Percentiles rank a stretch among this genome's conserved stretches.
Evolutionary conservation across 92 coral and sea anemone species (phyloP).

Genomic region (Epizoanthus scotinus): DNA sequence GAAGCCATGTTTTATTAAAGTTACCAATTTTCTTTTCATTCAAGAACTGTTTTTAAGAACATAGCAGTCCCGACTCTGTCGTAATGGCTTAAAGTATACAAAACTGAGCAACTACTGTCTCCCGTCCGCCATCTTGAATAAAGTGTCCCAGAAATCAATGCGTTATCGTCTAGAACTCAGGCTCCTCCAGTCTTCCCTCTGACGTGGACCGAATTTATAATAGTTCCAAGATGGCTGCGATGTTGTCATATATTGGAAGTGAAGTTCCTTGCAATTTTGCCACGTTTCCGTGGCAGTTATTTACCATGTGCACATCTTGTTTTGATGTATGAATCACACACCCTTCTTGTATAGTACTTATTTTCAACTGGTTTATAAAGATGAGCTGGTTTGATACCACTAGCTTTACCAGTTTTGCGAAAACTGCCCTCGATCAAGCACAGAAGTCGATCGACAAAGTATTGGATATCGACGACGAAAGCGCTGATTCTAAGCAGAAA

Average conservation of each 20-base stretch:
- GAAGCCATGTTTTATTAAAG: constrained; percentile 17
- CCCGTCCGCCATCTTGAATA: constrained; percentile 28
- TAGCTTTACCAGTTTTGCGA: constrained; percentile 79
- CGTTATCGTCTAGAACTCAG: constrained; percentile 11
- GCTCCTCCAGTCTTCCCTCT: constrained; percentile 16
- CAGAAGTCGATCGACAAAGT: constrained; percentile 95
- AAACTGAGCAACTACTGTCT: neutral
- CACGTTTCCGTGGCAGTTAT: neutral
- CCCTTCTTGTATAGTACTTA: neutral
- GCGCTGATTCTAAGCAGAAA: constrained; percentile 22
- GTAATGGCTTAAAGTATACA: no score
- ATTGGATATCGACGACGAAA: constrained; percentile 81
- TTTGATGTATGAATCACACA: neutral
- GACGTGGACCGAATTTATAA: constrained; percentile 25
- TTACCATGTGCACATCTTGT: neutral
- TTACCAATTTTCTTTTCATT: neutral
- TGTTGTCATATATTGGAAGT: constrained; percentile 7
- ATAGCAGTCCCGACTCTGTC: no score
- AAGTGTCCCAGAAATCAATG: constrained; percentile 15
- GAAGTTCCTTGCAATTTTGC: neutral
- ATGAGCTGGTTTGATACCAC: constrained; percentile 97
- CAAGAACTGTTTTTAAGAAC: neutral
- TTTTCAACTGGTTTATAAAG: neutral
- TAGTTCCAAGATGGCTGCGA: constrained; percentile 33
- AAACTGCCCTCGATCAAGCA: constrained; percentile 82